Evolutionary conservation across 2,797 vertebrate genomes (phyloP), one percentile per base, ranked within the genome.

Genomic region (Crypturellus tataupa): DNA sequence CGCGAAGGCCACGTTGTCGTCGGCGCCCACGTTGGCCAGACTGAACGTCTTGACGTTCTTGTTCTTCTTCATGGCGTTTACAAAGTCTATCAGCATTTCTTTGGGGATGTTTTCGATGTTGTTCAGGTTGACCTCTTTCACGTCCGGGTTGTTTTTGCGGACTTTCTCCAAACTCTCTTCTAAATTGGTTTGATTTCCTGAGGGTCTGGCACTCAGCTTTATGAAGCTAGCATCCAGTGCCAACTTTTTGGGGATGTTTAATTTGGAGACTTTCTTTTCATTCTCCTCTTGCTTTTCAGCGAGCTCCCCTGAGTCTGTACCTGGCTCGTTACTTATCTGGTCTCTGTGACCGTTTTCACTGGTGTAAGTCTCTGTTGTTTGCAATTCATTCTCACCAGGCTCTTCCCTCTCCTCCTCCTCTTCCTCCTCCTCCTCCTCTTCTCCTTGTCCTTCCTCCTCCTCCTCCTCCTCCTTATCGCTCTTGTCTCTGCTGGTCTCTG

Each of bases 71-170:
- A 99, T 97, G 5, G 98, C 98, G 0, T 98, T 98, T 79, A 99
- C 99, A 5, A 99, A 99, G 80, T 99, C 99, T 71, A 99, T 49
- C 37, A 99, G 97, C 99, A 99, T 99, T 80, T 99, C 99, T 94
- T 98, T 99, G 89, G 99, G 99, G 98, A 99, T 98, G 87, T 99
- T 99, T 94, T 99, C 99, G 49, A 99, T 99, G 95, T 99, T 99
- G 98, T 99, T 99, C 94, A 99, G 97, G 96, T 99, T 99, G 44
- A 99, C 98, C 62, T 99, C 99, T 9, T 98, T 99, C 95, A 99
- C 27, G 0, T 98, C 98, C 0, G 99, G 98, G 76, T 98, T 98
- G 93, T 99, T 99, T 55, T 99, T 98, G 27, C 98, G 98, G 27
- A 99, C 98, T 91, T 98, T 98, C 55, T 98, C 97, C 83, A 99